A percentile compares a stretch with the other conserved stretches of the same genome.
phyloP scores from a whole-genome alignment of 2,797 vertebrate genomes.

The Gymnodraco acuticeps region DNA sequence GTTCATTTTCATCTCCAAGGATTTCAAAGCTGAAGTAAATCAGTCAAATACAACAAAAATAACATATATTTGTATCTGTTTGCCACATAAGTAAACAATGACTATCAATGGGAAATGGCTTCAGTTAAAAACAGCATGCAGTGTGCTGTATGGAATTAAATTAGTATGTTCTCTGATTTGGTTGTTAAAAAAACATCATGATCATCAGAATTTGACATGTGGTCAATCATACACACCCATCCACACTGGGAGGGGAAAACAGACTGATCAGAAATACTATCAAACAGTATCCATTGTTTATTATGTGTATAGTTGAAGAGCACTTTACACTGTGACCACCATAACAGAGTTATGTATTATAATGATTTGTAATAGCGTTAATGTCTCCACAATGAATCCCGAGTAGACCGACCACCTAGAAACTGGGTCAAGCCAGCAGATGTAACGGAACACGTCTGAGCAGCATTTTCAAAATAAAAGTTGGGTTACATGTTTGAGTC shows the following conservation, averaged over 20 bases:
- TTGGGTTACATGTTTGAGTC: neutral
- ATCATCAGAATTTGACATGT: neutral
- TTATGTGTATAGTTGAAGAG: neutral
- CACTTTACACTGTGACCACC: neutral
- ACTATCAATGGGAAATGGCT: neutral
- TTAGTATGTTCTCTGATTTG: neutral
- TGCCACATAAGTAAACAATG: neutral
- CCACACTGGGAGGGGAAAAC: neutral
- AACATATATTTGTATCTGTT: neutral
- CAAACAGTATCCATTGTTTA: neutral
- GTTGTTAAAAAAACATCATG: neutral
- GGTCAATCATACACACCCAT: neutral
- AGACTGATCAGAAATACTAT: neutral
- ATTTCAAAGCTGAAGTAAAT: neutral
- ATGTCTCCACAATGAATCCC: neutral
- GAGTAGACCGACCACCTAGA: neutral
- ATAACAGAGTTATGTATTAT: neutral
- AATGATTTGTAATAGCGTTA: neutral
- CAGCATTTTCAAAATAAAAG: constrained; percentile 48
- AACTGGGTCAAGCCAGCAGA: constrained; percentile 17
- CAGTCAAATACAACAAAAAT: no score
- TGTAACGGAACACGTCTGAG: neutral
- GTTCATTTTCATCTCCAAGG: no score
- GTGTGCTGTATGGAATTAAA: neutral
- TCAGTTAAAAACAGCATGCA: neutral